Base-by-base conservation (phyloP, 1,140 invertebrate species). In the Phymorhynchus buccinoides region DNA sequence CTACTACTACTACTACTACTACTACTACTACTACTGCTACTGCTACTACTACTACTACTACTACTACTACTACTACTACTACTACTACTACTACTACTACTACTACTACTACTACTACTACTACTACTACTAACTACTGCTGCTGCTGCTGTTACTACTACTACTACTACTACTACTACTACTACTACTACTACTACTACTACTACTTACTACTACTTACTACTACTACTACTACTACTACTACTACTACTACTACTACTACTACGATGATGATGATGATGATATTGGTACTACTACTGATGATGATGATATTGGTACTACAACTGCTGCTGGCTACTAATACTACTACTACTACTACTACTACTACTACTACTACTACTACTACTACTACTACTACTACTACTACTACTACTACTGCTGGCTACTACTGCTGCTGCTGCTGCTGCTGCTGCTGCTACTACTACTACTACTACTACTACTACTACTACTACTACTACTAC, bases 41-140 rank as follows among this genome's bases (percentile, higher is more conserved):
- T 66, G 30, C 56, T 66, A 66, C 56, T 66, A 66, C 56, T 66
- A 66, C 56, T 66, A 66, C 56, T 66, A 66, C 56, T 66, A 66
- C 56, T 66, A 66, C 56, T 66, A 66, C 56, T 66, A 66, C 56
- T 66, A 66, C 56, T 66, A 66, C 30, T 66, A 66, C 56, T 66
- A 66, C 56, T 66, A 66, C 56, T n/a, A 66, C 56, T 66, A 66
- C 56, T 66, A 66, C 56, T 66, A 66, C 56, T 66, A 66, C 56
- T 66, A 66, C 56, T 66, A 66, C 56, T 66, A 66, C 56, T 66
- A 66, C 56, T 66, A 66, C 56, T 66, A 66, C 56, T 66, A 66
- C 56, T 66, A 66, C 56, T 66, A 66, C 56, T 66, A 66, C 56
- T 66, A 66, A n/a, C n/a, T n/a, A n/a, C n/a, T 66, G 30, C 56